Percentiles rank a stretch among this genome's conserved stretches.
Conservation (phyloP, 2,113 vertebrate genomes). For the Sturnus vulgaris region DNA sequence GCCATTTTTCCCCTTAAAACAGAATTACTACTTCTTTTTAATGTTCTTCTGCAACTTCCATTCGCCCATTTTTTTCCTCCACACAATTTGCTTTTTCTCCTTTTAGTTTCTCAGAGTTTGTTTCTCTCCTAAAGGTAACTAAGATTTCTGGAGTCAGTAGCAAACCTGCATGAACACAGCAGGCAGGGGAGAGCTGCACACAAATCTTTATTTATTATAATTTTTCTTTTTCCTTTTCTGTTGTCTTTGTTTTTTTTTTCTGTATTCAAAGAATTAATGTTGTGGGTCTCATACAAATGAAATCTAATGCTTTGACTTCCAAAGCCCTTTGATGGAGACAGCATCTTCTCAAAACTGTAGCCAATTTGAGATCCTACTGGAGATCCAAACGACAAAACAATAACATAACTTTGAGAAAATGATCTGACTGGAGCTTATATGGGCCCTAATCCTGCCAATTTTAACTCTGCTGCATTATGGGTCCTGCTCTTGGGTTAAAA, state of each 20-base stretch:
- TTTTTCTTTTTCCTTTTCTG: not conserved
- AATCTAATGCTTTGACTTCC: not conserved
- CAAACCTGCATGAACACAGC: not conserved
- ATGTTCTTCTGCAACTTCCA: not conserved
- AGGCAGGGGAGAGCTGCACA: not conserved
- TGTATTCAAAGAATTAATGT: not conserved
- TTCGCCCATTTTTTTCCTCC: not conserved
- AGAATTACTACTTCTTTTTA: not conserved
- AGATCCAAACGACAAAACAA: not conserved
- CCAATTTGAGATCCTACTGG: not conserved
- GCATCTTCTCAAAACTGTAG: not conserved
- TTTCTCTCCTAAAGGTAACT: not conserved
- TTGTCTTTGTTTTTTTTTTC: not conserved
- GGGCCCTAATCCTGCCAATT: not conserved
- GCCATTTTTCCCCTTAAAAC: not conserved
- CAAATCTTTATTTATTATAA: not conserved
- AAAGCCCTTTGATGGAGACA: not conserved
- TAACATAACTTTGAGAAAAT: not conserved
- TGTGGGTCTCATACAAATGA: not conserved
- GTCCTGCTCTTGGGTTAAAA: not conserved
- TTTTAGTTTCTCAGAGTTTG: not conserved
- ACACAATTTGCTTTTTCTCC: not conserved
- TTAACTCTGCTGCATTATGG: not conserved
- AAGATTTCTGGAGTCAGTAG: not conserved
- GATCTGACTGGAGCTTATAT: not conserved